Percentiles rank a stretch among this genome's conserved stretches.
phyloP scores from a whole-genome alignment of 2,888 invertebrate genomes.

The Sphaerophoria taeniata region DNA sequence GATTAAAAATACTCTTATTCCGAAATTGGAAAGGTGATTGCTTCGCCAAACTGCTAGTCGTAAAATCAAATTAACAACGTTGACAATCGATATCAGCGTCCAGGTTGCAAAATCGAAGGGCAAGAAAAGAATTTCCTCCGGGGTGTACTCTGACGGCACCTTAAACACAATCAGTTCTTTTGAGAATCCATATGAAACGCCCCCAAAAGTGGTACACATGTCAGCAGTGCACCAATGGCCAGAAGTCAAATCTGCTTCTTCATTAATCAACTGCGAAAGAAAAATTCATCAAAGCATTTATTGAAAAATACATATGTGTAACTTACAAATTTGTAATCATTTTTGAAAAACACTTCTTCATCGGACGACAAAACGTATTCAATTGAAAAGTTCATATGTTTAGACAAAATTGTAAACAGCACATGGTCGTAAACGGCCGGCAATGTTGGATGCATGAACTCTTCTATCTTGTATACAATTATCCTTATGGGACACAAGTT shows the following conservation, averaged over 20 bases:
- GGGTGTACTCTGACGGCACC: not conserved
- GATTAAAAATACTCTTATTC: not conserved
- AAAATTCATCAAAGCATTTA: not conserved
- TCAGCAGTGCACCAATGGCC: not conserved
- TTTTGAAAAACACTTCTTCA: not conserved
- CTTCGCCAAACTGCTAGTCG: not conserved
- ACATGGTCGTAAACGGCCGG: not conserved
- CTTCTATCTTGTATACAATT: not conserved
- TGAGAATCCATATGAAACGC: not conserved
- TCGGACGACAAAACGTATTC: not conserved
- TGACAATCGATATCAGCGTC: not conserved
- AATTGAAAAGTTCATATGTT: not conserved
- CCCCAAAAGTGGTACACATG: not conserved
- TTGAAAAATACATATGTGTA: not conserved
- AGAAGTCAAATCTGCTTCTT: not conserved
- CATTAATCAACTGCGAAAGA: not conserved
- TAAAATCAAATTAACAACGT: not conserved
- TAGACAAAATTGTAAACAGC: not conserved
- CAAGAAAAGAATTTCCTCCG: not conserved
- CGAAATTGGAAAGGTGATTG: not conserved
- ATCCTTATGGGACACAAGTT: not conserved
- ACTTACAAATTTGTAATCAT: not conserved
- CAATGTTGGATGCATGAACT: not conserved
- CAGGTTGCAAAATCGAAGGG: not conserved
- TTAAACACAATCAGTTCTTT: conserved; percentile 1